Evolutionary conservation across 2,113 vertebrate genomes (phyloP).

Genomic region (Ariopsis seemanni): DNA sequence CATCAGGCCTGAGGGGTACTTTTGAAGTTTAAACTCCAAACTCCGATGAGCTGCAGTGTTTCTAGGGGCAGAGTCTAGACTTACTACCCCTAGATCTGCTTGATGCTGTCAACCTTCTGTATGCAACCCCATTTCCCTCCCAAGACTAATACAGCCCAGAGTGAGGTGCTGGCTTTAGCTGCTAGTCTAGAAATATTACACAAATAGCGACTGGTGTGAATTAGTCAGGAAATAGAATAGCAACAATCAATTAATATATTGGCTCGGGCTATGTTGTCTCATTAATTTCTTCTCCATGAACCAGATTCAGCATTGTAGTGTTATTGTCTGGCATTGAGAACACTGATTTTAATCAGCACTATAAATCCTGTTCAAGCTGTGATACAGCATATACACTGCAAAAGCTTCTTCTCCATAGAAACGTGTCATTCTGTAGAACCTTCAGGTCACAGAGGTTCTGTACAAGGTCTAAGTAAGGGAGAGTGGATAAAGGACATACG

Average conservation of each 20-base stretch:
- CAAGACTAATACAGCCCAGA: neutral
- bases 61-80: slow-evolving; percentile 24
- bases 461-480: neutral
- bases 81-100: slow-evolving; percentile 18
- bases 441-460: neutral
- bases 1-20: neutral
- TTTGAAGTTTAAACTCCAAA: slow-evolving; percentile 6
- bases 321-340: slow-evolving; percentile 8
- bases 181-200: neutral
- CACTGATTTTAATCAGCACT: neutral
- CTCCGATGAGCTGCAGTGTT: neutral
- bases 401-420: slow-evolving; percentile 11
- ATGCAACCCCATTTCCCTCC: neutral
- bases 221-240: slow-evolving; percentile 12
- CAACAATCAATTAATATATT: neutral
- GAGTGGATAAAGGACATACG: neutral
- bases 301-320: neutral
- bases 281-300: neutral
- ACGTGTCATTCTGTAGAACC: slow-evolving; percentile 2
- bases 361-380: slow-evolving; percentile 2
- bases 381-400: neutral
- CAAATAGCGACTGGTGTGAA: neutral
- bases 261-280: neutral
- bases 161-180: slow-evolving; percentile 5
- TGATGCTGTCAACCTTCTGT: neutral